phyloP scores from a whole-genome alignment of 2,888 invertebrate genomes.

The Drosophila anomelani region DNA sequence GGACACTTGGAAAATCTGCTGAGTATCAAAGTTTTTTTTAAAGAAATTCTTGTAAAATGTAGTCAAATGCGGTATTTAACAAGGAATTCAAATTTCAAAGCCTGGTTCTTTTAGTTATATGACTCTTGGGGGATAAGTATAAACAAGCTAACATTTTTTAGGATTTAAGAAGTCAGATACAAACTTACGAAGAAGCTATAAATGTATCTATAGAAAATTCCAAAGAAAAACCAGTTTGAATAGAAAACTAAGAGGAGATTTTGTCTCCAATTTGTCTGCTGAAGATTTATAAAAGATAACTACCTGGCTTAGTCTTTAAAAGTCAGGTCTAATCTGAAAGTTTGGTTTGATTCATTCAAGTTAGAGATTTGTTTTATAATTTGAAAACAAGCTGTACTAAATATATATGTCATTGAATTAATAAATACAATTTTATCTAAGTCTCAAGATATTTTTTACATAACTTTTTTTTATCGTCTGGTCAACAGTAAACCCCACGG shows the following conservation, averaged over 20 bases:
- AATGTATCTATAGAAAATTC: background rate
- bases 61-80: background rate
- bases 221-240: background rate
- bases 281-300: background rate
- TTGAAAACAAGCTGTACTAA: background rate
- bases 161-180: background rate
- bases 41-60: background rate
- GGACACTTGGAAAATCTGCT: conserved; percentile 8
- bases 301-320: background rate
- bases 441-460: background rate
- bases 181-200: background rate
- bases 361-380: background rate
- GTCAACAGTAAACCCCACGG: background rate
- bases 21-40: background rate
- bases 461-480: too few relatives aligned
- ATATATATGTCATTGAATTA: background rate
- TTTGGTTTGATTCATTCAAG: background rate
- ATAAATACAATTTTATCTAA: background rate
- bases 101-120: background rate
- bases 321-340: fast-evolving
- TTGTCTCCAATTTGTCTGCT: background rate
- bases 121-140: background rate
- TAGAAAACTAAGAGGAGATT: background rate
- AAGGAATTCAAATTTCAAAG: background rate
- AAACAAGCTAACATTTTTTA: background rate